Conservation (phyloP, 2,888 invertebrate species). For the Lordiphosa andalusiaca region DNA sequence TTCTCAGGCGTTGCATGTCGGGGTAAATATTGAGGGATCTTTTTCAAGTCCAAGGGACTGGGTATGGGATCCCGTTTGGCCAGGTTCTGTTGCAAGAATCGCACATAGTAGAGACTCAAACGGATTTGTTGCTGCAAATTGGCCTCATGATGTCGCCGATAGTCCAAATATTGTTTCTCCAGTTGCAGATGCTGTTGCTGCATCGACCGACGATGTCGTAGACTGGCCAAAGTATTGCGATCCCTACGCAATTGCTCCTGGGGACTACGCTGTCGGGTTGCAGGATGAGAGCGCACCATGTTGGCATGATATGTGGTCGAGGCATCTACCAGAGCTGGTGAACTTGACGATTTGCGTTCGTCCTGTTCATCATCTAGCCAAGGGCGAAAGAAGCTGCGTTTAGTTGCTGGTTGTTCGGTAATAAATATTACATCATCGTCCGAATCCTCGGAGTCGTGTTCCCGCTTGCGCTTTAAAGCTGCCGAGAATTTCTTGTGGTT, state of each 20-base stretch:
- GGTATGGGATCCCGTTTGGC: constrained; percentile 29
- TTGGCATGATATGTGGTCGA: constrained; percentile 48
- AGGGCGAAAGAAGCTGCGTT: constrained; percentile 57
- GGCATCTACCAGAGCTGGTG: constrained; percentile 9
- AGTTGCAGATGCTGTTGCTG: constrained; percentile 53
- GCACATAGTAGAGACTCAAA: constrained; percentile 53
- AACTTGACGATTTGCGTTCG: not conserved
- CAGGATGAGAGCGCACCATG: constrained; percentile 54
- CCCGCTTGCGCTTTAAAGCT: constrained; percentile 52
- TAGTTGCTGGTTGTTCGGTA: constrained; percentile 34
- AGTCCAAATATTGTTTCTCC: constrained; percentile 54
- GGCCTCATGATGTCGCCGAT: constrained; percentile 39
- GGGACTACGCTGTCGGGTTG: constrained; percentile 42
- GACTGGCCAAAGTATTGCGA: constrained; percentile 61
- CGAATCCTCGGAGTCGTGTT: constrained; percentile 31
- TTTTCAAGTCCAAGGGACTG: constrained; percentile 4
- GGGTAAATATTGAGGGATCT: no score
- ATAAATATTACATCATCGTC: constrained; percentile 58
- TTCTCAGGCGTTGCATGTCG: no score
- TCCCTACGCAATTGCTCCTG: constrained; percentile 65
- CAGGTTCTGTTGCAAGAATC: constrained; percentile 51
- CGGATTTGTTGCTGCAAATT: constrained; percentile 53
- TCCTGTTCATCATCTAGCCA: constrained; percentile 44
- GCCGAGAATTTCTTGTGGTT: constrained; percentile 55
- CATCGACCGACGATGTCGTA: constrained; percentile 53